Conservation (phyloP, 2,888 invertebrate genomes). For the Dryadula phaetusa region DNA sequence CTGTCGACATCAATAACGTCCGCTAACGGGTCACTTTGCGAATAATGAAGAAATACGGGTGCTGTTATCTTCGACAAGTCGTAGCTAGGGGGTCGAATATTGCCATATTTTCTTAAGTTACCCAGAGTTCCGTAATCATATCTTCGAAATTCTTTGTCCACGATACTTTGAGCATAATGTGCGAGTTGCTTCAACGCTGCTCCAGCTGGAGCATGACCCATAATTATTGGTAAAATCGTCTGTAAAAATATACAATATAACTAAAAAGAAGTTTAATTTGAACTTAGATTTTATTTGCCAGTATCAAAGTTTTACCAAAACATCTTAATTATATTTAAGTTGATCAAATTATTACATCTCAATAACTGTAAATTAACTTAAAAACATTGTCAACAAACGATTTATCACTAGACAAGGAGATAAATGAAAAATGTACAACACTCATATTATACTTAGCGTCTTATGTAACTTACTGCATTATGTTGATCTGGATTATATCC, state of each 20-base stretch:
- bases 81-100: conserved; percentile 83
- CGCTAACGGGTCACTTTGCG: conserved; percentile 87
- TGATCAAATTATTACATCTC: neutral
- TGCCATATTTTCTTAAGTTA: conserved; percentile 83
- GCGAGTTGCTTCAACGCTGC: conserved; percentile 87
- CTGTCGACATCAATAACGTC: conserved; percentile 81
- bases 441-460: no score
- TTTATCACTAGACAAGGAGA: neutral
- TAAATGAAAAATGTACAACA: no score
- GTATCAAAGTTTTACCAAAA: neutral
- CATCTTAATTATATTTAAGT: neutral
- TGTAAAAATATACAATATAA: conserved; percentile 59
- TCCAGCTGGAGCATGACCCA: conserved; percentile 88
- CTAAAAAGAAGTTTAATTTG: no score
- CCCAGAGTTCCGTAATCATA: conserved; percentile 82
- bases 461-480: conserved; percentile 72
- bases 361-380: neutral
- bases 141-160: conserved; percentile 79
- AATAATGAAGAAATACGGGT: conserved; percentile 87
- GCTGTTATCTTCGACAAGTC: conserved; percentile 81
- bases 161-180: conserved; percentile 88
- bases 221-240: conserved; percentile 88
- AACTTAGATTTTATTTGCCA: no score
- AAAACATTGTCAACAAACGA: neutral
- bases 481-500: conserved; percentile 85